These are phyloP conservation scores for Erythrocercus mccallii DNA, from an alignment of 2,113 vertebrate species.

Conservation along the genomic window DNA sequence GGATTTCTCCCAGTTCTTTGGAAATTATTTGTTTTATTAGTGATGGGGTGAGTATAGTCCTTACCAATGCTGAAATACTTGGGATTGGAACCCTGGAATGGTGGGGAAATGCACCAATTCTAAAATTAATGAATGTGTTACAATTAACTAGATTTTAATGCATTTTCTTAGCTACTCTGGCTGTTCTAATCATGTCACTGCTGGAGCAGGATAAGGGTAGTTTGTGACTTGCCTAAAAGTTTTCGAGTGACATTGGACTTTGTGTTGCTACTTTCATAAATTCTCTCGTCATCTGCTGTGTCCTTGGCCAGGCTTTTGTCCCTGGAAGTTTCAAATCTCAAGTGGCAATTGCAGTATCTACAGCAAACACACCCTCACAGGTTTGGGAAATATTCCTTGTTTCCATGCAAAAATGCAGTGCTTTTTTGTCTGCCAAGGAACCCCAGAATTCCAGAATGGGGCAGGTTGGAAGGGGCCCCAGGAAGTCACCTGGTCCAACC, in stretches of 20 bases:
- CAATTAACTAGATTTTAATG: not conserved
- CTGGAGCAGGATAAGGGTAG: not conserved
- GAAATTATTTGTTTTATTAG: not conserved
- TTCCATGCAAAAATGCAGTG: not conserved
- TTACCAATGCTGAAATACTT: not conserved
- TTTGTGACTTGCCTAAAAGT: not conserved
- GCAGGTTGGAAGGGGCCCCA: not conserved
- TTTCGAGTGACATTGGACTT: accelerated
- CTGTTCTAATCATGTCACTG: not conserved
- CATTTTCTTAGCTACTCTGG: not conserved
- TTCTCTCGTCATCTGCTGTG: not conserved
- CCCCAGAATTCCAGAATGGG: not conserved
- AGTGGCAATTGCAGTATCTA: accelerated
- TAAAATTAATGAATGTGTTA: not conserved
- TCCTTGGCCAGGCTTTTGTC: not conserved
- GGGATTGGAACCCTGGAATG: accelerated
- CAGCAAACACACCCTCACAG: not conserved
- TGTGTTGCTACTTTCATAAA: not conserved
- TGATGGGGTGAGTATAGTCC: not conserved
- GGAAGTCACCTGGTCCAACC: not conserved
- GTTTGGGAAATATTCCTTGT: not conserved
- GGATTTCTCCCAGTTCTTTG: not conserved
- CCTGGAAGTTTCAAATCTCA: not conserved
- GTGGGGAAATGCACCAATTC: not conserved
- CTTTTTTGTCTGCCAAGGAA: not conserved